Evolutionary conservation across 53 echinoderm and acorn worm species (phyloP).

Genomic region (Paelopatides confundens): DNA sequence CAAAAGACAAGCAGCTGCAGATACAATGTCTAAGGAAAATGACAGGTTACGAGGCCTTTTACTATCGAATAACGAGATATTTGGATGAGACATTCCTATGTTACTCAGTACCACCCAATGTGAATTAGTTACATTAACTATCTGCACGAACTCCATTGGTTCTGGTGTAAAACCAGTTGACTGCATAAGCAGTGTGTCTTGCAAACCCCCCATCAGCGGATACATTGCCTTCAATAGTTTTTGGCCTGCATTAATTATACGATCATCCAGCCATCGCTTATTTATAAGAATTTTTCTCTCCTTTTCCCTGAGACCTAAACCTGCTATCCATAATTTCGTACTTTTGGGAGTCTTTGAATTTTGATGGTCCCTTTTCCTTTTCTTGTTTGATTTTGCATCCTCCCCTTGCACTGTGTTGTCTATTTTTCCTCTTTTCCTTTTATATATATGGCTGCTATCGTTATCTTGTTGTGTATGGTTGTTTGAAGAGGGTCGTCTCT

Average conservation of each 20-base stretch:
- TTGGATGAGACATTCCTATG: conserved; percentile 19
- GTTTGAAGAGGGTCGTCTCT: background rate
- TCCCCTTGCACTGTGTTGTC: background rate
- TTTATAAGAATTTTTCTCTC: background rate
- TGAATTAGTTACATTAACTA: conserved; percentile 8
- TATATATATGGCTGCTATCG: background rate
- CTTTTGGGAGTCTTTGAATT: too few relatives aligned
- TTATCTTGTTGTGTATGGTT: background rate
- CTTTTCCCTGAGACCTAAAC: background rate
- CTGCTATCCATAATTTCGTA: background rate
- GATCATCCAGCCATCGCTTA: background rate
- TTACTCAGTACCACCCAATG: conserved; percentile 23
- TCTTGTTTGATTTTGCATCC: background rate
- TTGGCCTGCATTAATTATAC: conserved; percentile 24
- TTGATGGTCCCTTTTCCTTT: background rate
- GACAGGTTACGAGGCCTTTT: too few relatives aligned
- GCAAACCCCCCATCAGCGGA: conserved; percentile 1
- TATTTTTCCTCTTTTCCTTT: too few relatives aligned
- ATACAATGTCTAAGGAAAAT: too few relatives aligned
- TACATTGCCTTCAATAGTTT: background rate
- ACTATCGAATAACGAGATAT: too few relatives aligned
- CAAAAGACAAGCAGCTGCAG: too few relatives aligned
- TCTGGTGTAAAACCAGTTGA: conserved; percentile 6
- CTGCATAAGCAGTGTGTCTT: background rate
- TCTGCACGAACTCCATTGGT: conserved; percentile 11